Conservation (phyloP, 2,888 invertebrate species). For the Physocephala rufipes region DNA sequence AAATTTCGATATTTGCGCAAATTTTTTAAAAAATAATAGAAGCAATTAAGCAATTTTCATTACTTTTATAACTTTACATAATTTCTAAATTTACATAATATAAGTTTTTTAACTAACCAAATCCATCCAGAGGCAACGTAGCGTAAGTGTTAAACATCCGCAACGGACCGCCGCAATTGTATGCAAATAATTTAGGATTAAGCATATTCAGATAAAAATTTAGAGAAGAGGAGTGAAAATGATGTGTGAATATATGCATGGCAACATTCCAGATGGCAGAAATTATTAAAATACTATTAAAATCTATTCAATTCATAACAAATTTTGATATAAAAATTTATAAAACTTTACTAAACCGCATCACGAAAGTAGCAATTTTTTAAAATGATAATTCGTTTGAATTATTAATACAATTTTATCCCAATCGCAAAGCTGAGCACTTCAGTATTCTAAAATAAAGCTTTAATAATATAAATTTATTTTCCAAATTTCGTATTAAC, state of each 20-base stretch:
- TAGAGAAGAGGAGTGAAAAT: neutral
- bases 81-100: neutral
- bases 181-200: neutral
- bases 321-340: neutral
- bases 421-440: too few relatives aligned
- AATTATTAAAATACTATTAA: neutral
- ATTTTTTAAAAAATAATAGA: too few relatives aligned
- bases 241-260: neutral
- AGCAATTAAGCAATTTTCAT: neutral
- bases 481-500: too few relatives aligned
- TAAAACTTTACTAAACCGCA: conserved; percentile 5
- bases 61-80: neutral
- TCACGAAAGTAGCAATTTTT: too few relatives aligned
- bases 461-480: too few relatives aligned
- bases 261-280: neutral
- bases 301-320: neutral
- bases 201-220: neutral
- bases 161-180: neutral
- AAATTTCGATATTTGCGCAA: too few relatives aligned
- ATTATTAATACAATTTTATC: too few relatives aligned
- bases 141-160: neutral
- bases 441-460: too few relatives aligned
- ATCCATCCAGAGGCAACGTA: conserved; percentile 12
- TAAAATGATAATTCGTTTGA: too few relatives aligned
- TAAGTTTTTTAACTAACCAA: conserved; percentile 8